Conservation (phyloP, 2,888 invertebrate species). For the Hermodice carunculata region DNA sequence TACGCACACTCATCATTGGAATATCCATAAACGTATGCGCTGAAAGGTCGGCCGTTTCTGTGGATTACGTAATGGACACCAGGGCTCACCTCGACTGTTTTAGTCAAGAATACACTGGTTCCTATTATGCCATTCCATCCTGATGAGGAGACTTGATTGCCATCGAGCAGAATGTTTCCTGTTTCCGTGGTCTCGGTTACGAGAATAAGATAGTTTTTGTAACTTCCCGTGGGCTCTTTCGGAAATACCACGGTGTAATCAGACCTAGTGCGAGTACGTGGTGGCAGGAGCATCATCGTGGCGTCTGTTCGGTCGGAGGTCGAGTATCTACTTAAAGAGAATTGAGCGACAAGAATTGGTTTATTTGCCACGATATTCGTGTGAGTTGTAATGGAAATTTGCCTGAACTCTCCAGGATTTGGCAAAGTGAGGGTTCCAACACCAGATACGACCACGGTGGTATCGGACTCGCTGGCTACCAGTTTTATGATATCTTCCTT, state of each 20-base stretch:
- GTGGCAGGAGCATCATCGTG: neutral
- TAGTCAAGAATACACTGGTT: neutral
- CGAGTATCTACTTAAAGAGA: neutral
- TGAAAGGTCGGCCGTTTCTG: neutral
- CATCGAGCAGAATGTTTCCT: no score
- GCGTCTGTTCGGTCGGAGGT: neutral
- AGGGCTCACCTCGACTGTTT: neutral
- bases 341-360: neutral
- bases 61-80: neutral
- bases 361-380: no score
- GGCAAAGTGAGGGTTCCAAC: no score
- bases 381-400: no score
- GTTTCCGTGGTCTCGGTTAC: no score
- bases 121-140: neutral
- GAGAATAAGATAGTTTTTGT: no score
- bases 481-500: neutral
- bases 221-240: no score
- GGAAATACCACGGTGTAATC: no score
- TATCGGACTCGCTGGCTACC: neutral
- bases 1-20: neutral
- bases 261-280: no score
- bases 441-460: neutral
- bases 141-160: neutral
- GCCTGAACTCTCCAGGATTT: no score
- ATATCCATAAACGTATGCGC: neutral